Conservation (phyloP, 2,888 invertebrate genomes). For the Hirtodrosophila alboralis region DNA sequence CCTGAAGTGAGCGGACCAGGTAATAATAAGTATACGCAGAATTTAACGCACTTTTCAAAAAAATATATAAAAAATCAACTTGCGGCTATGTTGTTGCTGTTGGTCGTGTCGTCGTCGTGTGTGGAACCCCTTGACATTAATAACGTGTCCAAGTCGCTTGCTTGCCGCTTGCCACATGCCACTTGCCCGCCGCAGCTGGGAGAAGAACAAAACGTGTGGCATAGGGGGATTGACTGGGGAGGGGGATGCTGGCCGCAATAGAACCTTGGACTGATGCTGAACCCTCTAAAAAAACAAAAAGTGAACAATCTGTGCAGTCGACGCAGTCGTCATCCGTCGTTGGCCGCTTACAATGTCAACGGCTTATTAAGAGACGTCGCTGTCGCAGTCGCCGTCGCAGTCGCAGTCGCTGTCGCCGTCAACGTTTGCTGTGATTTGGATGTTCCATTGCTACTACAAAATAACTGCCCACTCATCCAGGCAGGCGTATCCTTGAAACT, state of each 20-base stretch:
- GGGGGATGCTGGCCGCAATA: constrained; percentile 55
- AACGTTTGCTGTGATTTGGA: constrained; percentile 18
- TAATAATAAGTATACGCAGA: constrained; percentile 48
- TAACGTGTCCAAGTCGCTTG: constrained; percentile 59
- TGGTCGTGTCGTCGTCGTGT: too few species aligned
- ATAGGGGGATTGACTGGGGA: background rate
- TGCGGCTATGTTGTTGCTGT: constrained; percentile 32
- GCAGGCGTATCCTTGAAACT: constrained; percentile 69
- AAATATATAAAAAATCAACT: constrained; percentile 49
- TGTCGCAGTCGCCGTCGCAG: constrained; percentile 6
- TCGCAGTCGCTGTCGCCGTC: constrained; percentile 19
- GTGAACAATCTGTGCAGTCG: constrained; percentile 64
- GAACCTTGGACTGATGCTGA: constrained; percentile 70
- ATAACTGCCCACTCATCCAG: constrained; percentile 42
- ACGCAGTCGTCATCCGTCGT: constrained; percentile 49
- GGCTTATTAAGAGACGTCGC: constrained; percentile 47
- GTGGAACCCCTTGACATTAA: constrained; percentile 80
- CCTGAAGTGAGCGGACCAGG: constrained; percentile 18
- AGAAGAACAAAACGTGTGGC: constrained; percentile 26
- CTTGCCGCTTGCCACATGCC: constrained; percentile 12
- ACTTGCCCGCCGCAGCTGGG: constrained; percentile 7
- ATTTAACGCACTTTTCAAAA: constrained; percentile 75
- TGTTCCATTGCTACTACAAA: background rate
- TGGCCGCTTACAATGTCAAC: constrained; percentile 73
- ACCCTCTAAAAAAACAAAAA: constrained; percentile 54